Conservation (phyloP, 2,888 invertebrate species). For the Patella caerulea region DNA sequence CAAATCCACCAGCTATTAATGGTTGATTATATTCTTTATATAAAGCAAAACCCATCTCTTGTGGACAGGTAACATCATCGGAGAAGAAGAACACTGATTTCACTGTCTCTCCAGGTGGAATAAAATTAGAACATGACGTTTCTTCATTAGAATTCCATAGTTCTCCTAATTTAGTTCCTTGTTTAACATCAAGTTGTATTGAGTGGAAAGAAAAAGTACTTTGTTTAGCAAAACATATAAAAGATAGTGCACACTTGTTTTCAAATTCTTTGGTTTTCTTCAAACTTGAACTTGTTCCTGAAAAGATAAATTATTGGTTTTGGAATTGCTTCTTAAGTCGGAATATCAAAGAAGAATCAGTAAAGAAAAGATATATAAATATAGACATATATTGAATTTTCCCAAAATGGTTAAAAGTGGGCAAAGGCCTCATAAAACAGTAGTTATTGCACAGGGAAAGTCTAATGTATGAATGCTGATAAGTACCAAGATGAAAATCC, state of each 20-base stretch:
- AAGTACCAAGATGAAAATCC: no score
- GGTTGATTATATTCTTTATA: slow-evolving; percentile 41
- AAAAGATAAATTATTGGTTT: background rate
- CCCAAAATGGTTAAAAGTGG: no score
- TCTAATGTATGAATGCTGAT: no score
- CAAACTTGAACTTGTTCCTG: background rate
- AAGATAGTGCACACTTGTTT: slow-evolving; percentile 11
- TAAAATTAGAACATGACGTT: background rate
- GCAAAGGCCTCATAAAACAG: no score
- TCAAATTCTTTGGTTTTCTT: slow-evolving; percentile 31
- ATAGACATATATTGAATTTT: no score
- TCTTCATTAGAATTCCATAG: background rate
- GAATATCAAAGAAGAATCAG: no score
- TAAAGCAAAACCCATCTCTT: slow-evolving; percentile 44
- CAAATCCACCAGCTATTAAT: slow-evolving; percentile 58
- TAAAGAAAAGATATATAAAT: no score
- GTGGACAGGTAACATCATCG: slow-evolving; percentile 46
- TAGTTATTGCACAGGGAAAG: no score
- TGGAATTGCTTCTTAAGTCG: no score
- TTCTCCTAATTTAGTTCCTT: slow-evolving; percentile 21
- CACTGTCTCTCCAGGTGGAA: slow-evolving; percentile 32
- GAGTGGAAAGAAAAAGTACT: background rate
- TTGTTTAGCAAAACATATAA: slow-evolving; percentile 14
- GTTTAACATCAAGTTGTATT: slow-evolving; percentile 15
- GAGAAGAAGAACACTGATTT: slow-evolving; percentile 47